phyloP scores from a whole-genome alignment of 92 coral and sea anemone genomes.

The Bergia sp. region DNA sequence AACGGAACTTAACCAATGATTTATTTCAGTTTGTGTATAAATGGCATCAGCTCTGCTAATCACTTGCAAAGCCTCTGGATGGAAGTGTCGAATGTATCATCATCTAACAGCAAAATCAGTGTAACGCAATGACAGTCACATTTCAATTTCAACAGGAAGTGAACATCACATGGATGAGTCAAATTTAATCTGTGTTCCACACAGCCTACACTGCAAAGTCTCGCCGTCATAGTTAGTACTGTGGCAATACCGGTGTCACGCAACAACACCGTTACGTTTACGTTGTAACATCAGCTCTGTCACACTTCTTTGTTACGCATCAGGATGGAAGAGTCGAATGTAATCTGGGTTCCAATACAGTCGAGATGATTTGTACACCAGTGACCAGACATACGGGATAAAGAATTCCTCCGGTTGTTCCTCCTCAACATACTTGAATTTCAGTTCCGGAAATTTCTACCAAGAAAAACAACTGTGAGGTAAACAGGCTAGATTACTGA shows the following conservation, averaged over 20 bases:
- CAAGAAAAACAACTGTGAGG: neutral
- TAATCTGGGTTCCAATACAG: constrained; percentile 96
- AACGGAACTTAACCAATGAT: neutral
- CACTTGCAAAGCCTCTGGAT: neutral
- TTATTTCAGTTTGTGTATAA: no score
- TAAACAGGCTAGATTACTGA: no score
- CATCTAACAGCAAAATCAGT: neutral
- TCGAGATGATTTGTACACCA: constrained; percentile 91
- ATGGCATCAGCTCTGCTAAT: neutral
- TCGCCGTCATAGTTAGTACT: neutral
- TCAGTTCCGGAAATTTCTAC: constrained; percentile 95
- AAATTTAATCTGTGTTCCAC: neutral
- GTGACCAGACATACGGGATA: constrained; percentile 98
- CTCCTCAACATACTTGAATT: constrained; percentile 97
- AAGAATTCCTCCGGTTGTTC: constrained; percentile 99
- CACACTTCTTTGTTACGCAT: constrained; percentile 44
- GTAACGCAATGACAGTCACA: neutral
- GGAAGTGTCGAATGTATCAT: neutral
- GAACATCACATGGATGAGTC: neutral
- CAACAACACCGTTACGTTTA: neutral
- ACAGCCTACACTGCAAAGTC: neutral
- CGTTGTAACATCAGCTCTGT: neutral
- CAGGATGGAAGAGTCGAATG: constrained; percentile 93
- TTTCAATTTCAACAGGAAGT: neutral
- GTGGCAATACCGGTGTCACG: neutral